Evolutionary conservation across 2,113 vertebrate species (phyloP), one percentile per base, ranked within the genome.

Genomic region (Rhea pennata): DNA sequence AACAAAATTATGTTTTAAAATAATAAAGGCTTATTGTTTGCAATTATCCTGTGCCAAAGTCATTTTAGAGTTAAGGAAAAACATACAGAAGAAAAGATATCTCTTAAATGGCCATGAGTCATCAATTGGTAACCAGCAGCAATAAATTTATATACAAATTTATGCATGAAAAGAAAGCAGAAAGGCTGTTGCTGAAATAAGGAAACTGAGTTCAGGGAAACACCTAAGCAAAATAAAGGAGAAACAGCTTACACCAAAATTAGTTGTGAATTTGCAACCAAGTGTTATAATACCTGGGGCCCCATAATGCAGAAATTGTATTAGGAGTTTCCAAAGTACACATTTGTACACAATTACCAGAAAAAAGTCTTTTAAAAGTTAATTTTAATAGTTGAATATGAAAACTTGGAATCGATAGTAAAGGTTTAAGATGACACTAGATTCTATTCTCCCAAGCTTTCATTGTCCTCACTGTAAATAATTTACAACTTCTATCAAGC

Each of bases 401-500:
- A 61, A 69, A 71, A 67, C 31, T 26, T 75, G 33, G 73, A 87
- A 83, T 79, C 40, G 61, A 67, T 82, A 92, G 75, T 48, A 48
- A 16, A 39, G 70, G 50, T 84, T 76, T n/a, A 89, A 77, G 70
- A 91, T 95, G 88, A 87, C 87, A 87, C 36, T 59, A 51, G 12
- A 76, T 82, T 91, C 58, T 70, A 5, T 15, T 84, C 95, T 96
- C 93, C 88, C 94, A 94, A 77, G 94, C 39, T 65, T 92, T 92
- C 66, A 66, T 10, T 84, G 36, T 50, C 58, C 62, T 84, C 24
- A 39, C 50, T 67, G 77, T 91, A 94, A 95, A 94, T 95, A 46
- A 96, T 94, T 95, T 85, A 93, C 82, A 89, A 82, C 29, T 33
- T 26, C 58, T 56, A 50, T 54, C 36, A 26, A 83, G 26, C 51